phyloP scores from a whole-genome alignment of 1,140 invertebrate species.

The Triops cancriformis region DNA sequence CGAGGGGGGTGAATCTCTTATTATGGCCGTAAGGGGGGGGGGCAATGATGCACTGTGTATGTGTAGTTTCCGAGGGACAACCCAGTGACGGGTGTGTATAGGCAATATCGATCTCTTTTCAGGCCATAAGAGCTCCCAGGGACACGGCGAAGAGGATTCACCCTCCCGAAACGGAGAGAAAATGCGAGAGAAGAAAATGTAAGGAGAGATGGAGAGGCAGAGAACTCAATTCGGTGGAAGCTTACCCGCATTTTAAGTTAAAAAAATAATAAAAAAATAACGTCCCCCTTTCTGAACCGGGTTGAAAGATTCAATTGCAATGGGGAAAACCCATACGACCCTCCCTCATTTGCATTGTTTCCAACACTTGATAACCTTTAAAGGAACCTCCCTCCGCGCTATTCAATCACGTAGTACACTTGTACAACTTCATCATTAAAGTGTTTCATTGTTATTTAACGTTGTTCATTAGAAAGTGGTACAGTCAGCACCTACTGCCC shows the following conservation, averaged over 20 bases:
- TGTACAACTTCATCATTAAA: not conserved
- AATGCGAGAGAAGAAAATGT: not conserved
- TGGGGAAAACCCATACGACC: not conserved
- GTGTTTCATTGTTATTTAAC: no score
- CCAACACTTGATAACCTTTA: not conserved
- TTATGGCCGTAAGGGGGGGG: not conserved
- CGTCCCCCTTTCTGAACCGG: no score
- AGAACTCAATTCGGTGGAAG: not conserved
- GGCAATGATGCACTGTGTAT: not conserved
- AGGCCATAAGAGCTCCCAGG: not conserved
- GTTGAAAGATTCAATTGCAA: no score
- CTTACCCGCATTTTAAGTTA: not conserved
- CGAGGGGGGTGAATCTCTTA: not conserved
- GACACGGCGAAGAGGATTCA: not conserved
- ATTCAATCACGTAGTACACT: not conserved
- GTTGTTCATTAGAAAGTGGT: no score
- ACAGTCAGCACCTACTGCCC: no score
- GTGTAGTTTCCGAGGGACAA: not conserved
- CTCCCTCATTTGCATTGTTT: not conserved
- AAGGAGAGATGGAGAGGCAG: not conserved
- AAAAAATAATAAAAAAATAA: not conserved
- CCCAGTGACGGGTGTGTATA: not conserved
- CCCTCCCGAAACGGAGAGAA: not conserved
- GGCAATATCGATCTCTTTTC: constrained; percentile 6
- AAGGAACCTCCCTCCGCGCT: not conserved